phyloP scores from a whole-genome alignment of 2,888 invertebrate species.

The Lissonota sp. region DNA sequence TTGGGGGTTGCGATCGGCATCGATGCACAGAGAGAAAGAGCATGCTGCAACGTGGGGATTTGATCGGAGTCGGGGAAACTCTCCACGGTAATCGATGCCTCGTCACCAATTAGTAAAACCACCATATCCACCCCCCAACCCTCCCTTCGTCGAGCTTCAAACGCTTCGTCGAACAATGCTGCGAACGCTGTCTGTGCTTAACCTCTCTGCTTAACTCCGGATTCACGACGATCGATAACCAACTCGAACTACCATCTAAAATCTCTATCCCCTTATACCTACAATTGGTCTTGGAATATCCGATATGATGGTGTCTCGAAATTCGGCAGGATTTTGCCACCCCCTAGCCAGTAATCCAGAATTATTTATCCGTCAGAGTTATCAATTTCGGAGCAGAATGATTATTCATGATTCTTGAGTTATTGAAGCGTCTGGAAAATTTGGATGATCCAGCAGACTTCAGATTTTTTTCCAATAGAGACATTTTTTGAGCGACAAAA shows the following conservation, averaged over 20 bases:
- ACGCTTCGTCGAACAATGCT: conserved; percentile 77
- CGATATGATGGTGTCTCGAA: not conserved
- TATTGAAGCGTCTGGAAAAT: too few relatives aligned
- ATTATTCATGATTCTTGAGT: too few relatives aligned
- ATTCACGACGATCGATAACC: conserved; percentile 72
- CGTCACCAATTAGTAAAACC: conserved; percentile 79
- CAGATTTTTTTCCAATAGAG: too few relatives aligned
- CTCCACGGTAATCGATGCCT: conserved; percentile 75
- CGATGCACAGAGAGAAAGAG: conserved; percentile 34
- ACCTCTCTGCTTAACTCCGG: conserved; percentile 57
- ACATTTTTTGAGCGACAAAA: too few relatives aligned
- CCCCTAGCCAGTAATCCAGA: too few relatives aligned
- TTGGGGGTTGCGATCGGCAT: conserved; percentile 49
- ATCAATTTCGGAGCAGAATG: too few relatives aligned
- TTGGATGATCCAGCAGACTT: too few relatives aligned
- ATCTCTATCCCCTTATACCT: conserved; percentile 7
- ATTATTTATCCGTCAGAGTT: too few relatives aligned
- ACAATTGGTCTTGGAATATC: conserved; percentile 7
- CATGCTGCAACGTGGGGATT: conserved; percentile 23
- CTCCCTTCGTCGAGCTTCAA: conserved; percentile 69
- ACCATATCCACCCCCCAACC: conserved; percentile 61
- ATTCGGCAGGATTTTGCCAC: not conserved
- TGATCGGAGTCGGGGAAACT: conserved; percentile 33
- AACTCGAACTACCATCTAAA: conserved; percentile 29
- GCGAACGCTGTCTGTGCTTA: conserved; percentile 64